phyloP scores from a whole-genome alignment of 2,888 invertebrate genomes.

The Leptura quadrifasciata region DNA sequence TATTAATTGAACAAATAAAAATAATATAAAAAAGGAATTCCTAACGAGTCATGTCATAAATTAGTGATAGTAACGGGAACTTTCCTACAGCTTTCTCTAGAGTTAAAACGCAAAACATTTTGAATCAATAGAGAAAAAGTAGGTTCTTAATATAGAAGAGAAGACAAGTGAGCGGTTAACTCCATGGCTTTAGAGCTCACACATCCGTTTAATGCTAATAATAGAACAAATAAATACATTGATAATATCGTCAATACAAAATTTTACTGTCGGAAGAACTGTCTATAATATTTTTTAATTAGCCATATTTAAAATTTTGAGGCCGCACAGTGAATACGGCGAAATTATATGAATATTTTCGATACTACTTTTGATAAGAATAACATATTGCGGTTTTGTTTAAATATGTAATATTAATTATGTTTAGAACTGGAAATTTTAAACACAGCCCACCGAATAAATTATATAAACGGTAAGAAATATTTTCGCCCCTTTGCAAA shows the following conservation, averaged over 20 bases:
- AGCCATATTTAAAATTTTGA: constrained; percentile 15
- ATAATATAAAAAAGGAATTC: constrained; percentile 20
- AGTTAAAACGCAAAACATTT: constrained; percentile 54
- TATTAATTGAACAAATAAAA: constrained; percentile 18
- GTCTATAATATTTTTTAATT: constrained; percentile 23
- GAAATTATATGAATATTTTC: background rate
- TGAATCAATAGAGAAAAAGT: constrained; percentile 60
- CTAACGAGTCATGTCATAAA: constrained; percentile 48
- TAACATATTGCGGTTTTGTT: background rate
- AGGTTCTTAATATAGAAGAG: constrained; percentile 55
- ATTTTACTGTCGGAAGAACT: constrained; percentile 18
- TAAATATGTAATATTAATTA: background rate
- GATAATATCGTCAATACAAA: constrained; percentile 34
- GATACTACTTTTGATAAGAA: background rate
- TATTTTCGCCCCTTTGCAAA: no score
- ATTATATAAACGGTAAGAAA: no score
- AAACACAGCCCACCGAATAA: no score
- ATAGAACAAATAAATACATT: constrained; percentile 25
- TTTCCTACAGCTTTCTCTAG: constrained; percentile 61
- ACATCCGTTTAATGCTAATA: constrained; percentile 47
- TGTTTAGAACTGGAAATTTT: no score
- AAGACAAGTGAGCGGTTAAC: constrained; percentile 53
- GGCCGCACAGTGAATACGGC: background rate
- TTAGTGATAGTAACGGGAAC: constrained; percentile 62
- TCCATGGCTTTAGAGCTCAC: constrained; percentile 45